Base-by-base conservation (phyloP, 2,113 vertebrate genomes). In the Cacatua alba region DNA sequence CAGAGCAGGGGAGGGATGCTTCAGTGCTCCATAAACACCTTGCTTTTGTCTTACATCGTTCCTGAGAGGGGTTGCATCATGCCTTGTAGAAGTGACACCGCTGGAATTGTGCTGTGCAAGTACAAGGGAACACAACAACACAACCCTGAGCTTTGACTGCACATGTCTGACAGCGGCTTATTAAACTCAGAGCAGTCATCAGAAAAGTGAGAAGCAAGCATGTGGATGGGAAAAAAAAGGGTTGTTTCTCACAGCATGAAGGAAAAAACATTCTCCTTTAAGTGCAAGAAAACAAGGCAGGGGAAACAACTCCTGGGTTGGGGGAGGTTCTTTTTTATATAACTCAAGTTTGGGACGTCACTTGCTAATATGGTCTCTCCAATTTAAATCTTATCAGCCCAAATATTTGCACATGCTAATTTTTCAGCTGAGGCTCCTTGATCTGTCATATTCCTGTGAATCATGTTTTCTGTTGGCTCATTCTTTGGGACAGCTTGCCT, bases 331-430 rank as follows among this genome's bases (percentile, higher is more conserved):
- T 59, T 71, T 72, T 75, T 63, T 21, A 35, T 60, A 41, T 41
- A 88, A 23, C 44, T 83, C 43, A 60, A 57, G 33, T 92, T 94
- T 84, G 60, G 72, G 44, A 94, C 55, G 88, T 90, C 86, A 77
- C 35, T 95, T 97, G 69, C 69, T 95, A 94, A 94, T 90, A 86
- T 29, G 77, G 83, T 84, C 83, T 71, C 93, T 96, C 94, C 91
- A 82, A 96, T 97, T 97, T 97, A 98, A 96, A 97, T 97, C 97
- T 97, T 78, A 95, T 95, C 90, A 97, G 86, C 88, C 94, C 94
- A 98, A 97, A 97, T 94, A 98, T 97, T 98, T 97, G 96, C 43
- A 90, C 94, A 89, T 94, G 85, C 64, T 96, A 93, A 97, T 97
- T 92, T 97, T 97, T 96, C 94, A 94, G 82, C 90, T 84, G 82